Base-by-base conservation (phyloP, 2,113 vertebrate species). In the Cryptomyrus ogoouensis region DNA sequence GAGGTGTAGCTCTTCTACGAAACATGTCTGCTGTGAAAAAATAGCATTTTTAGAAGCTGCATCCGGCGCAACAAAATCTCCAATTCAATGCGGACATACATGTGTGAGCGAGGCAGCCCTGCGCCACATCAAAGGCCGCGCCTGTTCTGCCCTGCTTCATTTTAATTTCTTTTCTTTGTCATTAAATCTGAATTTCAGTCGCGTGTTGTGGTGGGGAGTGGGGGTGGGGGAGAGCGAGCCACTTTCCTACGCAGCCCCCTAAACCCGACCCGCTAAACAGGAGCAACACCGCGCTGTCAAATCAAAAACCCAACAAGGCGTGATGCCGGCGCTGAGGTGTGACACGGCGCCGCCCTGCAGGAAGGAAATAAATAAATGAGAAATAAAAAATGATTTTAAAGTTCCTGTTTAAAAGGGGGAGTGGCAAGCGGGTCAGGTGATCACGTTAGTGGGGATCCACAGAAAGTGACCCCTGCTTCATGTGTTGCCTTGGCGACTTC, bases 151-250 rank as follows among this genome's bases (percentile, higher is more conserved):
- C 31, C 47, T 27, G 15, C 31, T 52, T 31, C 17, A 17, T 87
- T 50, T 87, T 87, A 49, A 87, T 52, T 87, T 87, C 24, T 24
- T 50, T 88, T 10, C 52, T 88, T 58, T 39, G 87, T 58, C 31
- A 49, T 58, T 56, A 35, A 50, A 62, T 58, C 17, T 56, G 53
- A 31, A 88, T 88, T 39, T 42, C 53, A 56, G 35, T 17, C 2
- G 2, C 50, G 19, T 13, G 83, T 21, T 27, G 44, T 21, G 46
- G 42, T 13, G 5, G 53, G 52, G 52, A 53, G 17, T 8, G 84
- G 9, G 21, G 15, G 8, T 13, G n/a, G 84, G 44, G 2, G 24
- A 2, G 3, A 42, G 15, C 17, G 9, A 87, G 31, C 4, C 31
- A 1, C 50, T 35, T 10, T 50, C 47, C 31, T 31, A 56, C 7